These are phyloP conservation scores for Lutraria lutraria DNA, from an alignment of 2,888 invertebrate species.

Conservation along the genomic window DNA sequence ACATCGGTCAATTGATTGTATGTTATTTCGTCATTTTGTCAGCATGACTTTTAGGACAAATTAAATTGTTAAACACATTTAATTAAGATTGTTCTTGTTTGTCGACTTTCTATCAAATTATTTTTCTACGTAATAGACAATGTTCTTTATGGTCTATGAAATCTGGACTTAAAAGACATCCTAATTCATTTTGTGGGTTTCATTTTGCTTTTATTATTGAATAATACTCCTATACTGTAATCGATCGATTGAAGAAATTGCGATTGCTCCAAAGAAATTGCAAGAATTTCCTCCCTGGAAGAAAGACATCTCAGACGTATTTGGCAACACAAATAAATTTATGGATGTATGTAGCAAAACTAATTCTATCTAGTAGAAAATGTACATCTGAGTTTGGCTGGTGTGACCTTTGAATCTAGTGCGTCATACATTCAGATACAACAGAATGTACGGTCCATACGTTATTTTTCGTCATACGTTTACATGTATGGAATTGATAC, in stretches of 20 bases:
- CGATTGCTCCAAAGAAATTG: neutral
- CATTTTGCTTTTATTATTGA: slow-evolving; percentile 19
- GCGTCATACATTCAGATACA: neutral
- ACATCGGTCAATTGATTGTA: neutral
- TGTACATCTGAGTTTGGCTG: neutral
- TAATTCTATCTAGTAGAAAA: neutral
- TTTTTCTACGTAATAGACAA: neutral
- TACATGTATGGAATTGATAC: no score
- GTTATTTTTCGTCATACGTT: no score
- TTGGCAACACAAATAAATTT: slow-evolving; percentile 26
- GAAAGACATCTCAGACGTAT: neutral
- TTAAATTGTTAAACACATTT: neutral
- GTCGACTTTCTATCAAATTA: neutral
- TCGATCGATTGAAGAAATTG: slow-evolving; percentile 25
- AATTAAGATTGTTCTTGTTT: neutral
- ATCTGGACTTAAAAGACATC: slow-evolving; percentile 32
- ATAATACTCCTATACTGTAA: slow-evolving; percentile 24
- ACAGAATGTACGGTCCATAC: neutral
- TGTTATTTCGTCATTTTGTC: neutral
- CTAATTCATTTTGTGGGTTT: slow-evolving; percentile 36
- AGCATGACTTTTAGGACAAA: slow-evolving; percentile 14
- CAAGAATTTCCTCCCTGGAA: neutral
- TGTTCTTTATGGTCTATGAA: slow-evolving; percentile 4
- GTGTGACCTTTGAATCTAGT: neutral
- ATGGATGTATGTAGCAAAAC: slow-evolving; percentile 19